Percentiles rank a stretch among this genome's conserved stretches.
These are phyloP conservation scores for Ceratoteleas bidentatus DNA, from an alignment of 1,140 invertebrate species.

Conservation along the genomic window DNA sequence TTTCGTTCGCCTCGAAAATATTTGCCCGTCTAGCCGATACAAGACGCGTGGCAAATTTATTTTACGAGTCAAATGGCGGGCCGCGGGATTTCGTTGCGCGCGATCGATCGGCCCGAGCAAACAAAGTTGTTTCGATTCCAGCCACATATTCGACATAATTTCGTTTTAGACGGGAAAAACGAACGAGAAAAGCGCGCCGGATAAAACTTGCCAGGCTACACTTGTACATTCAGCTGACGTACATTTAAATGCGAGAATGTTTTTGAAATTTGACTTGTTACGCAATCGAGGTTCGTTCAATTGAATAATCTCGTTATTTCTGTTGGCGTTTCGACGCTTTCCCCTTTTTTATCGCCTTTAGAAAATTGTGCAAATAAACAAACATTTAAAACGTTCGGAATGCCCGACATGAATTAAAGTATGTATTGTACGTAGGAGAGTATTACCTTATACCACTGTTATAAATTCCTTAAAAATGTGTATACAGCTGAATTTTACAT, in stretches of 20 bases:
- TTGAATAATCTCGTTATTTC: not conserved
- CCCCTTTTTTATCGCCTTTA: too few relatives aligned
- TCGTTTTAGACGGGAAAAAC: constrained; percentile 25
- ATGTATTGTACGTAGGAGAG: too few relatives aligned
- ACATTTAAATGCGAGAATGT: not conserved
- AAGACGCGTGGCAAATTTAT: constrained; percentile 32
- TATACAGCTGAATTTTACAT: too few relatives aligned
- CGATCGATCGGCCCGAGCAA: constrained; percentile 30
- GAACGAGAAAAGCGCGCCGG: constrained; percentile 15
- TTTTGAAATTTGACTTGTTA: not conserved
- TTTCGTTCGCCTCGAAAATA: constrained; percentile 31
- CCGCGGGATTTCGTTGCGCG: constrained; percentile 24
- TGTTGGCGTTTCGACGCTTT: too few relatives aligned
- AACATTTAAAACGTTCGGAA: too few relatives aligned
- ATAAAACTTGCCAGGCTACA: constrained; percentile 11
- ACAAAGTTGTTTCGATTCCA: constrained; percentile 39
- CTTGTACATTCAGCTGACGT: constrained; percentile 8
- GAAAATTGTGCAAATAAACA: too few relatives aligned
- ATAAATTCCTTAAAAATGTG: too few relatives aligned
- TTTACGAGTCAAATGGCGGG: constrained; percentile 25
- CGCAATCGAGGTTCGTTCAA: not conserved
- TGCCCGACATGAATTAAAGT: too few relatives aligned
- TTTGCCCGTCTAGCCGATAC: constrained; percentile 22
- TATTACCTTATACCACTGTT: too few relatives aligned
- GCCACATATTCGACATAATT: constrained; percentile 46